Conservation (phyloP, 2,113 vertebrate species). For the Lethenteron camtschaticum region DNA sequence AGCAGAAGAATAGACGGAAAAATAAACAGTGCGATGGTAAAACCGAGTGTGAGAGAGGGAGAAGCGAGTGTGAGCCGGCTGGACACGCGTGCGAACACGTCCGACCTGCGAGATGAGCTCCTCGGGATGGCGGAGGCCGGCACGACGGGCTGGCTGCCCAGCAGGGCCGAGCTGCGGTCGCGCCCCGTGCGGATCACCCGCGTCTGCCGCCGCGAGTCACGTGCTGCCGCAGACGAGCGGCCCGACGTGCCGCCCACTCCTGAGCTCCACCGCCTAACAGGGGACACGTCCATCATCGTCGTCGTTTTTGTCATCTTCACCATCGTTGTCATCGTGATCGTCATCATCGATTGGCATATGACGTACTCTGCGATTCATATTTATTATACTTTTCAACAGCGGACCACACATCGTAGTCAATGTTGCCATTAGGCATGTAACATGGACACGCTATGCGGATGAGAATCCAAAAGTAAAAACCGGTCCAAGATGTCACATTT, state of each 20-base stretch:
- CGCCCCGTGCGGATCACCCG: slow-evolving; percentile 85
- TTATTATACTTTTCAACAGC: too few species aligned
- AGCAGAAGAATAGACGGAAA: too few species aligned
- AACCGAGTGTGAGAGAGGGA: not conserved
- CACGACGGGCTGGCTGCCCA: slow-evolving; percentile 94
- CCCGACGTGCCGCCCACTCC: slow-evolving; percentile 84
- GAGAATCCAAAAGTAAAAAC: too few species aligned
- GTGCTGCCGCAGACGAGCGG: slow-evolving; percentile 68
- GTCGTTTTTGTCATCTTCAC: too few species aligned
- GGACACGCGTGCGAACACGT: too few species aligned
- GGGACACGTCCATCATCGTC: not conserved
- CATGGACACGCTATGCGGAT: too few species aligned
- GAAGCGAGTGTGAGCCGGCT: not conserved
- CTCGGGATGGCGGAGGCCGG: slow-evolving; percentile 93
- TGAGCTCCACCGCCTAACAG: slow-evolving; percentile 81
- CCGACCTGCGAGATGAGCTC: slow-evolving; percentile 84
- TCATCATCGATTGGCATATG: too few species aligned
- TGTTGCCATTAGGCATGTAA: too few species aligned
- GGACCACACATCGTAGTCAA: too few species aligned
- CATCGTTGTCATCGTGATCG: too few species aligned
- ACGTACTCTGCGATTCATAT: too few species aligned
- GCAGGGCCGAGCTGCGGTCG: slow-evolving; percentile 69
- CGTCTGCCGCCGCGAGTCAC: slow-evolving; percentile 81
- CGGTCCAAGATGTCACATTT: too few species aligned
- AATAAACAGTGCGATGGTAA: not conserved